Evolutionary conservation across 2,888 invertebrate genomes (phyloP).

Genomic region (Laothoe populi): DNA sequence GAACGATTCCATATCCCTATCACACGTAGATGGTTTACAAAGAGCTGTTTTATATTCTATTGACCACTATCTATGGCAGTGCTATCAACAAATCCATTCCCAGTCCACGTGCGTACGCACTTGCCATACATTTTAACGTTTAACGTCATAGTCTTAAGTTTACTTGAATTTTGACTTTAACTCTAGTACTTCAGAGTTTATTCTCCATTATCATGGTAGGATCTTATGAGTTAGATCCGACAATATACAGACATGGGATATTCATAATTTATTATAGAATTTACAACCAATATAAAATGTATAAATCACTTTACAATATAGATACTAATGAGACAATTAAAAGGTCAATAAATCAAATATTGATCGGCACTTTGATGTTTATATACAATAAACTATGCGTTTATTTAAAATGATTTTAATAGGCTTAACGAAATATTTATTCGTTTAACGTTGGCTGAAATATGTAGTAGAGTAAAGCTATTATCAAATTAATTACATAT

Average conservation of each 20-base stretch:
- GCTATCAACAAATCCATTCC: conserved; percentile 60
- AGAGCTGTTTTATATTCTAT: conserved; percentile 52
- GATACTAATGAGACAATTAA: conserved; percentile 6
- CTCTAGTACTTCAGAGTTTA: neutral
- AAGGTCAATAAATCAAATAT: neutral
- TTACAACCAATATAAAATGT: neutral
- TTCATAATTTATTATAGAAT: neutral
- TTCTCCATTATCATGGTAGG: conserved; percentile 30
- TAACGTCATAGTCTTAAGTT: conserved; percentile 38
- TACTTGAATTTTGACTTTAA: neutral
- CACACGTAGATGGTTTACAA: conserved; percentile 36
- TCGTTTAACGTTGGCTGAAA: too few relatives aligned
- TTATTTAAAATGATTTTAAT: too few relatives aligned
- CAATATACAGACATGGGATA: neutral
- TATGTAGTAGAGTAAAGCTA: too few relatives aligned
- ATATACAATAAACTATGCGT: too few relatives aligned
- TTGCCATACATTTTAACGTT: conserved; percentile 39
- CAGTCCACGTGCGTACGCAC: conserved; percentile 53
- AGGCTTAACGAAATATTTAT: too few relatives aligned
- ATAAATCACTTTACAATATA: neutral
- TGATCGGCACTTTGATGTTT: too few relatives aligned
- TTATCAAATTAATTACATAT: too few relatives aligned
- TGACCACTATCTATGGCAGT: conserved; percentile 45
- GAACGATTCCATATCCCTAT: conserved; percentile 34
- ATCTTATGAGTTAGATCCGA: neutral